Percentiles rank a stretch among this genome's conserved stretches.
These are phyloP conservation scores for Oligia strigilis DNA, from an alignment of 2,888 invertebrate species.

Conservation along the genomic window DNA sequence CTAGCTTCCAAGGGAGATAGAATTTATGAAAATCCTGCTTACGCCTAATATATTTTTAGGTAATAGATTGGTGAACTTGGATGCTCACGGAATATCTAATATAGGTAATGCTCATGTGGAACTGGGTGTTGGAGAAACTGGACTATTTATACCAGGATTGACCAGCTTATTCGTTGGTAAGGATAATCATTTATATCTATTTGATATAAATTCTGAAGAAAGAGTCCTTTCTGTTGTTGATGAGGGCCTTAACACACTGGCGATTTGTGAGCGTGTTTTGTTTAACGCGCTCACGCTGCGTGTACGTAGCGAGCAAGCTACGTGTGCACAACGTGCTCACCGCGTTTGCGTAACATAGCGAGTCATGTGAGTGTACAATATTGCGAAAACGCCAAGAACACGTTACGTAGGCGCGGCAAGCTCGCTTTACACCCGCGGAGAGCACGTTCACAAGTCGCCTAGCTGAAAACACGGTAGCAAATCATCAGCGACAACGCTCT, in stretches of 20 bases:
- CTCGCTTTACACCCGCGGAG: neutral
- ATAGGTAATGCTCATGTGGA: slow-evolving; percentile 79
- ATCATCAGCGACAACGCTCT: too few species aligned
- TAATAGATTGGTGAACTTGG: slow-evolving; percentile 77
- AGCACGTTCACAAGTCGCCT: neutral
- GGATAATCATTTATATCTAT: slow-evolving; percentile 20
- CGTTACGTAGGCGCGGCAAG: neutral
- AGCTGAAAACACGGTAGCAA: too few species aligned
- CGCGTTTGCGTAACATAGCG: neutral
- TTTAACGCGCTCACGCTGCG: too few species aligned
- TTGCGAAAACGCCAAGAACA: neutral
- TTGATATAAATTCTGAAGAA: neutral
- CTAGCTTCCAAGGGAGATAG: slow-evolving; percentile 16
- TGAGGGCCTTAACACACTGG: neutral
- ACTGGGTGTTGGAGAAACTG: slow-evolving; percentile 74
- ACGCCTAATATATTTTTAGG: slow-evolving; percentile 70
- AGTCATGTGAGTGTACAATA: neutral
- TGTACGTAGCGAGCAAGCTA: neutral
- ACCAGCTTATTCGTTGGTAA: slow-evolving; percentile 79
- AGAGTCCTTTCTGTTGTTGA: too few species aligned
- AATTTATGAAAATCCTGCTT: slow-evolving; percentile 18
- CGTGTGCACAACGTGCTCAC: neutral
- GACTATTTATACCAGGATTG: slow-evolving; percentile 77
- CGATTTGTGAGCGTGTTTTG: neutral
- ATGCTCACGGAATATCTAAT: slow-evolving; percentile 83